Evolutionary conservation across 2,888 invertebrate genomes (phyloP).

Genomic region (Poecilobothrus nobilitatus): DNA sequence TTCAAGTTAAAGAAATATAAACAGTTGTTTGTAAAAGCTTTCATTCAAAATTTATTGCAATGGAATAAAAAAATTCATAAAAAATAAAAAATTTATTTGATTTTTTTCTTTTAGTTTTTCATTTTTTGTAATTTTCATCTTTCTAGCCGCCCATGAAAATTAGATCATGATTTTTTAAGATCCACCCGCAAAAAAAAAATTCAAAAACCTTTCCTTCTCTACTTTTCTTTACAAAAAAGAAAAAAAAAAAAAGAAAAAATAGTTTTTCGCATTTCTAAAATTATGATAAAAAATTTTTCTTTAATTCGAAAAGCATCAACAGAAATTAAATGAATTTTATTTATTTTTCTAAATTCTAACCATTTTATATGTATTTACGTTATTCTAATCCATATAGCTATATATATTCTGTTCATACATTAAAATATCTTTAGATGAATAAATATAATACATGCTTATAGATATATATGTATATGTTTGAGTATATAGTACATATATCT

Average conservation of each 20-base stretch:
- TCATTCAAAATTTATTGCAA: not conserved
- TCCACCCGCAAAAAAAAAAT: not conserved
- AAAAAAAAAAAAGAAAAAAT: not conserved
- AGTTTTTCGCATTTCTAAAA: too few species aligned
- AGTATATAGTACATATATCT: conserved; percentile 30
- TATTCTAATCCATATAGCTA: too few species aligned
- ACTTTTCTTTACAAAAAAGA: not conserved
- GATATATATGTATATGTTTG: not conserved
- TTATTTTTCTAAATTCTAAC: too few species aligned
- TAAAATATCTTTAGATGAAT: too few species aligned
- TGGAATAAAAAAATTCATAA: not conserved
- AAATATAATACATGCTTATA: not conserved
- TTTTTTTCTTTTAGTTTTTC: not conserved
- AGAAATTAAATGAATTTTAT: not conserved
- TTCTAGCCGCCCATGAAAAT: conserved; percentile 2
- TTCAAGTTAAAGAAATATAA: not conserved
- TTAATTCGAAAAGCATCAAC: not conserved
- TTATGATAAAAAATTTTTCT: not conserved
- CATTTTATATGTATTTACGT: too few species aligned
- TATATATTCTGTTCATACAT: too few species aligned
- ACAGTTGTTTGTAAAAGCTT: not conserved
- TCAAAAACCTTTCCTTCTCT: not conserved
- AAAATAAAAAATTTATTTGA: too few species aligned
- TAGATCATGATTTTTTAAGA: not conserved
- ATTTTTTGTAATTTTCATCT: not conserved